Percentiles rank a stretch among this genome's conserved stretches.
Evolutionary conservation across 2,113 vertebrate genomes (phyloP).

Genomic region (Jaculus jaculus): DNA sequence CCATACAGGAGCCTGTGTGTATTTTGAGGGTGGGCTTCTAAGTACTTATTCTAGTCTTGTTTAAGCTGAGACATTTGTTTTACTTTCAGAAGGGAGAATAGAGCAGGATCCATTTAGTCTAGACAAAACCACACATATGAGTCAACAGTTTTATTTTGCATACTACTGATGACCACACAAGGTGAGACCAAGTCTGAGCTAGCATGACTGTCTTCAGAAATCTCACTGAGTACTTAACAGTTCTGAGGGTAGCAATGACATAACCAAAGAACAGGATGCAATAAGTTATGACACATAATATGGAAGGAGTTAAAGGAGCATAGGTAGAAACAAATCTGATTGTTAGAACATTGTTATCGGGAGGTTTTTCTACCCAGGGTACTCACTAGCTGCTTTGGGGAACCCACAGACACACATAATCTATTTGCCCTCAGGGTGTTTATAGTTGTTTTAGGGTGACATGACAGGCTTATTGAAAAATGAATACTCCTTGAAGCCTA

Average conservation of each 20-base stretch:
- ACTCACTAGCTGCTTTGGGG: neutral
- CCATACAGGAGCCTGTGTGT: neutral
- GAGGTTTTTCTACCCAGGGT: neutral
- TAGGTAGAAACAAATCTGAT: neutral
- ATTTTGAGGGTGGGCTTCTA: neutral
- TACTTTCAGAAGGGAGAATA: neutral
- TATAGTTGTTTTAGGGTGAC: neutral
- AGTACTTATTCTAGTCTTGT: neutral
- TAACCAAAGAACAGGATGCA: neutral
- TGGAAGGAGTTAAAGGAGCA: neutral
- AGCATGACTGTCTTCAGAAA: neutral
- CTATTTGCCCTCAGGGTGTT: neutral
- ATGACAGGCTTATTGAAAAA: neutral
- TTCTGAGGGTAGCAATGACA: neutral
- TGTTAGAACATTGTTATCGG: neutral
- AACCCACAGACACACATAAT: neutral
- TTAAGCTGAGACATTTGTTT: neutral
- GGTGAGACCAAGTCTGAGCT: neutral
- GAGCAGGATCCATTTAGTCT: conserved; percentile 25
- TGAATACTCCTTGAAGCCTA: neutral
- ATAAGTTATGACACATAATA: neutral
- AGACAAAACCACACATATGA: neutral
- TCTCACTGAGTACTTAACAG: neutral
- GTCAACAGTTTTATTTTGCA: neutral
- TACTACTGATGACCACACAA: neutral